Percentiles rank a stretch among this genome's conserved stretches.
These are phyloP conservation scores for Abramis brama DNA, from an alignment of 2,113 vertebrate species.

Conservation along the genomic window DNA sequence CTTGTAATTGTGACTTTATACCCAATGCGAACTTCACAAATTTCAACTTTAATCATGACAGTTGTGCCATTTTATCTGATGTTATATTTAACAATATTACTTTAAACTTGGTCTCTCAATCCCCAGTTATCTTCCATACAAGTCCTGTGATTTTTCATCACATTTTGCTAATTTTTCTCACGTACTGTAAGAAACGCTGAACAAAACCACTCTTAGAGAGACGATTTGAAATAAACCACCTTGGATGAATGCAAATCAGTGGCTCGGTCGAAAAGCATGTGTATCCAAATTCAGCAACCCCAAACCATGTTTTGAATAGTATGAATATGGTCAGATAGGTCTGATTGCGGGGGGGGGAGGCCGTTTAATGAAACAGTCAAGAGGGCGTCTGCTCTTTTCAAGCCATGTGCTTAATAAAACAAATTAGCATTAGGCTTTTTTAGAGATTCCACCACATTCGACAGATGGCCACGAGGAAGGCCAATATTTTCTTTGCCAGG, in stretches of 20 bases:
- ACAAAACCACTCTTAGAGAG: background rate
- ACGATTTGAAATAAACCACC: constrained; percentile 1
- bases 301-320: constrained; percentile 38
- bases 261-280: constrained; percentile 15
- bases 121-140: background rate
- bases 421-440: constrained; percentile 62
- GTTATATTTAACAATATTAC: background rate
- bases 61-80: background rate
- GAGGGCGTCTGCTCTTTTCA: constrained; percentile 41
- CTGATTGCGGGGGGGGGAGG: constrained; percentile 15
- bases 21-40: background rate
- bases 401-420: constrained; percentile 51
- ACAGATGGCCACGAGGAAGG: constrained; percentile 71
- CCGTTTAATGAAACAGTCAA: constrained; percentile 42
- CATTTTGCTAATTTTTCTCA: background rate
- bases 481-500: constrained; percentile 77
- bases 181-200: background rate
- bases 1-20: background rate
- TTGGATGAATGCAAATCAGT: constrained; percentile 23
- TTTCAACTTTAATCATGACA: background rate
- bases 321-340: constrained; percentile 37
- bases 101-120: background rate
- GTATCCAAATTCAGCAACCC: constrained; percentile 21
- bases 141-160: background rate
- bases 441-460: constrained; percentile 64